Conservation (phyloP, 2,797 vertebrate genomes). For the Columba guinea region DNA sequence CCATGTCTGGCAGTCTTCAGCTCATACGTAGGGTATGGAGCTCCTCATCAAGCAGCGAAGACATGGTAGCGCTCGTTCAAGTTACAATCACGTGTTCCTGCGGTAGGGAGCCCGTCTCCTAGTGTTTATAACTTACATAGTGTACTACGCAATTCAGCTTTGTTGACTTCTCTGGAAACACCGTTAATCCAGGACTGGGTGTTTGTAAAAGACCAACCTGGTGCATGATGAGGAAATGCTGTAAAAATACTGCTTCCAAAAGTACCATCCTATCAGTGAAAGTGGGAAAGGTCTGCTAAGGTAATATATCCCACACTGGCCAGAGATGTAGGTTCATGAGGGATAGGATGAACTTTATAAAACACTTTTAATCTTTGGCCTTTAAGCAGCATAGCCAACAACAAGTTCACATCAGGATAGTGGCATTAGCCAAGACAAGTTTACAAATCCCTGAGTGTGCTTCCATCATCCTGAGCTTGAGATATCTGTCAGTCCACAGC, state of each 20-base stretch:
- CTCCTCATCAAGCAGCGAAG: background rate
- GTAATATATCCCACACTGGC: background rate
- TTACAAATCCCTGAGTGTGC: constrained; percentile 44
- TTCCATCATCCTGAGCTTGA: constrained; percentile 54
- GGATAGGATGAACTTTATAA: constrained; percentile 48
- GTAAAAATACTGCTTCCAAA: constrained; percentile 35
- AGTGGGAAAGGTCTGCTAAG: constrained; percentile 24
- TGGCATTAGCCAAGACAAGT: constrained; percentile 48
- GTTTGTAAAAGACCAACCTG: constrained; percentile 3
- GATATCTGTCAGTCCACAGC: constrained; percentile 68
- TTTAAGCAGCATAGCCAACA: constrained; percentile 53
- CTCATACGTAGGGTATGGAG: fast-evolving
- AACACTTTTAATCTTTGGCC: constrained; percentile 64
- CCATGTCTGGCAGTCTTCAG: background rate
- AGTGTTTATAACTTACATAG: background rate
- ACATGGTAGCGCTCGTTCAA: fast-evolving
- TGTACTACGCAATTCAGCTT: background rate
- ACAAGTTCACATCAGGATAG: constrained; percentile 67
- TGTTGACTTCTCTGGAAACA: constrained; percentile 2
- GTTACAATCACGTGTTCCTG: background rate
- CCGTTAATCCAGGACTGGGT: background rate
- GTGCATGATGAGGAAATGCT: background rate
- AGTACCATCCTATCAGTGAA: constrained; percentile 25
- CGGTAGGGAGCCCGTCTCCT: fast-evolving
- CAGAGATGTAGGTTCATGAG: background rate